A percentile compares a stretch with the other conserved stretches of the same genome.
Conservation (phyloP, 2,888 invertebrate species). For the Lasioglossum calceatum region DNA sequence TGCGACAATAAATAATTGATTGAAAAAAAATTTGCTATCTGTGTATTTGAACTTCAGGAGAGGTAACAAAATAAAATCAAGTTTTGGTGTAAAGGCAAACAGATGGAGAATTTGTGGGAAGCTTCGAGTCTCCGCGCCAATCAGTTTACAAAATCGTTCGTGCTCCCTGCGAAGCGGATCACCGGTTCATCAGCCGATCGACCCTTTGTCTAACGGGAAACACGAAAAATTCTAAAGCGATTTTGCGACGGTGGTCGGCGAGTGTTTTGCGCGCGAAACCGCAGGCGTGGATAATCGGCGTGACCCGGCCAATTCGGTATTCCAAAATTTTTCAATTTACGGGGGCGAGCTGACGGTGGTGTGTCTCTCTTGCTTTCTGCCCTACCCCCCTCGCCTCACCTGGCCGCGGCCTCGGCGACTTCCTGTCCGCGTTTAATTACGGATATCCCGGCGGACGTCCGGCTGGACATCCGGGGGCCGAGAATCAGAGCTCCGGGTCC, state of each 20-base stretch:
- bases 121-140: neutral
- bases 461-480: slow-evolving; percentile 32
- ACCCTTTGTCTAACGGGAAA: slow-evolving; percentile 34
- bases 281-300: slow-evolving; percentile 56
- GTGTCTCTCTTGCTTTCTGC: neutral
- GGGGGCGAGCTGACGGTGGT: slow-evolving; percentile 20
- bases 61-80: neutral
- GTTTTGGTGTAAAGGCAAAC: neutral
- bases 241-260: slow-evolving; percentile 27
- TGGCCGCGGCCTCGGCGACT: slow-evolving; percentile 31
- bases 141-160: slow-evolving; percentile 11
- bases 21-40: neutral
- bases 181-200: slow-evolving; percentile 33
- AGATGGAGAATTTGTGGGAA: neutral
- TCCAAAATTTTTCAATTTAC: slow-evolving; percentile 65
- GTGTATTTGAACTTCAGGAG: neutral
- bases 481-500: slow-evolving; percentile 36
- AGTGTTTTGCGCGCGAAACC: slow-evolving; percentile 47
- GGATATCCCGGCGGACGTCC: slow-evolving; percentile 53
- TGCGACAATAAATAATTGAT: neutral
- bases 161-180: slow-evolving; percentile 24
- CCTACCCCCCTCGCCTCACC: neutral
- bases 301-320: slow-evolving; percentile 38
- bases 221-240: slow-evolving; percentile 42
- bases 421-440: slow-evolving; percentile 62